Evolutionary conservation across 1,140 invertebrate species (phyloP), one percentile per base, ranked within the genome.

Genomic region (Calephelis virginiensis): DNA sequence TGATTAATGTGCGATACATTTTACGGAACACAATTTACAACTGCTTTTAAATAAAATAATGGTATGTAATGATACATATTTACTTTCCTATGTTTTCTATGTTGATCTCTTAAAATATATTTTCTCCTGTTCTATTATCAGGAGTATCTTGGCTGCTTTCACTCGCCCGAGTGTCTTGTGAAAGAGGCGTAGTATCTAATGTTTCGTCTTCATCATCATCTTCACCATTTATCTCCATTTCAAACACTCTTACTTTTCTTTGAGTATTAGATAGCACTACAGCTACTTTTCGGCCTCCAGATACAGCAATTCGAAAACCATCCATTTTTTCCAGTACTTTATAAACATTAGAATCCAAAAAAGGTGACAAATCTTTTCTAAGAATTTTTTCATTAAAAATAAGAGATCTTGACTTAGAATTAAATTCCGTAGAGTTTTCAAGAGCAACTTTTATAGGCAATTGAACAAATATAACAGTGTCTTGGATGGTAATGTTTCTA

Each of bases 171-270:
- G 72, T 75, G 14, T 66, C 60, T 64, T 85, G 81, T 61, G 87
- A 90, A 40, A 86, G 83, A 48, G 89, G 82, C 10, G 89, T 92
- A 12, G 83, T 82, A 49, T 92, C 90, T 9, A 91, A 69, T 17
- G 92, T 93, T 70, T 93, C 95, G 50, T 96, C 95, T 62, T 97
- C 96, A 43, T 97, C 96, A 43, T 97, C 95, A 72, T 97, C 97
- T 72, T 98, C 97, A 7, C 96, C 96, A 79, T 97, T 97, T 0
- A 95, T 95, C 92, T 98, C 97, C 94, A 98, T 98, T 85, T 98
- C 97, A 78, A 97, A 96, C 46, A 98, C 92, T 68, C 96, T 92
- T 50, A 98, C 95, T 84, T 97, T 96, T 64, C 96, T 93, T 68
- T 92, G 92, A 73, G 94, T 96, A 77, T 96, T 95, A 13, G 96